These are phyloP conservation scores for Poeciliopsis retropinna DNA, from an alignment of 2,113 vertebrate species.

Conservation along the genomic window DNA sequence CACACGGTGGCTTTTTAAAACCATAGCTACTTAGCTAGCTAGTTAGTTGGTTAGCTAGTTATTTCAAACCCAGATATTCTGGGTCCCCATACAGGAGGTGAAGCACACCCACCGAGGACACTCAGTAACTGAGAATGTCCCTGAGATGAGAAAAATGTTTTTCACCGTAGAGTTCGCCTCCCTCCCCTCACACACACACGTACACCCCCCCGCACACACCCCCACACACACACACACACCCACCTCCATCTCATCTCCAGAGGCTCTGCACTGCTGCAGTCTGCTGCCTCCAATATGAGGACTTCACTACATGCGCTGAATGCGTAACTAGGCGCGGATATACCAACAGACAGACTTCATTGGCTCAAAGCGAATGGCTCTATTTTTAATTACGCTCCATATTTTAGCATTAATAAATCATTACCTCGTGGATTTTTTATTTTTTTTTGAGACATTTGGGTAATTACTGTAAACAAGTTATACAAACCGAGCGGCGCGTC, in stretches of 20 bases:
- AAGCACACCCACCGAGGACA: constrained; percentile 4
- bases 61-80: not conserved
- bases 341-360: constrained; percentile 17
- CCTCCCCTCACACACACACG: too few species aligned
- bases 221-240: too few species aligned
- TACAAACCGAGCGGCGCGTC: constrained; percentile 22
- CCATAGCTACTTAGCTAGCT: not conserved
- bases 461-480: constrained; percentile 62
- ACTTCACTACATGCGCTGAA: constrained; percentile 6
- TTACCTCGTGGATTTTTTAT: constrained; percentile 45
- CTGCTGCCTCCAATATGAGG: constrained; percentile 9
- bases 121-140: not conserved
- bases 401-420: constrained; percentile 53
- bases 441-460: constrained; percentile 31
- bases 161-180: not conserved
- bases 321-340: constrained; percentile 3
- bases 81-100: constrained; percentile 2
- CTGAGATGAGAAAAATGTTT: constrained; percentile 13
- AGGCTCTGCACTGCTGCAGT: constrained; percentile 8
- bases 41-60: not conserved
- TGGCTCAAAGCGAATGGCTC: constrained; percentile 32
- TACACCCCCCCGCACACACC: too few species aligned
- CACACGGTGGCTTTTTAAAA: too few species aligned
- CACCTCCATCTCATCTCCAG: constrained; percentile 6
- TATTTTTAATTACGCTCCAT: constrained; percentile 42